phyloP scores from a whole-genome alignment of 2,797 vertebrate genomes.

The Podarcis siculus region DNA sequence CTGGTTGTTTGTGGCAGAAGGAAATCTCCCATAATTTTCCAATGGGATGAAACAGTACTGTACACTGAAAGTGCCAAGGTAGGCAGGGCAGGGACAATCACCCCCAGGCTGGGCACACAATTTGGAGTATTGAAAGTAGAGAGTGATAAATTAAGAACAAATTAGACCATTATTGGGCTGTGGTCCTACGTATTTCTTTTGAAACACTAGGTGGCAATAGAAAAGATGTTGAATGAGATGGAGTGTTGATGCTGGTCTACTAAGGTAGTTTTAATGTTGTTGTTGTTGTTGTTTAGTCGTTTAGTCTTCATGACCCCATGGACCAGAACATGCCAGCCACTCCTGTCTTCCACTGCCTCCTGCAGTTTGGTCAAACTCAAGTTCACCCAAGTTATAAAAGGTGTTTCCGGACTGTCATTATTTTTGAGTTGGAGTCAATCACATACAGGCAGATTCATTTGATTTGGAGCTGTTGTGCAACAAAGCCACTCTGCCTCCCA shows the following conservation, averaged over 20 bases:
- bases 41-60: background rate
- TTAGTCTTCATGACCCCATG: too few relatives aligned
- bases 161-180: background rate
- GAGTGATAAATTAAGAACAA: background rate
- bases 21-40: background rate
- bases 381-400: background rate
- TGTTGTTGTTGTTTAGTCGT: background rate
- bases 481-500: too few relatives aligned
- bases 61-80: background rate
- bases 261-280: background rate
- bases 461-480: too few relatives aligned
- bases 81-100: background rate
- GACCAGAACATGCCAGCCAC: too few relatives aligned
- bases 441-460: too few relatives aligned
- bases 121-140: background rate
- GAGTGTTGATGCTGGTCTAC: background rate
- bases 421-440: background rate
- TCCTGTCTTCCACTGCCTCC: too few relatives aligned
- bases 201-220: background rate
- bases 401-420: too few relatives aligned
- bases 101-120: background rate
- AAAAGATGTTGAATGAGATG: background rate
- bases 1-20: background rate
- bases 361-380: too few relatives aligned
- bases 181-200: background rate